Percentiles rank a stretch among this genome's conserved stretches.
Evolutionary conservation across 2,797 vertebrate species (phyloP).

Genomic region (Adrianichthys oophorus): DNA sequence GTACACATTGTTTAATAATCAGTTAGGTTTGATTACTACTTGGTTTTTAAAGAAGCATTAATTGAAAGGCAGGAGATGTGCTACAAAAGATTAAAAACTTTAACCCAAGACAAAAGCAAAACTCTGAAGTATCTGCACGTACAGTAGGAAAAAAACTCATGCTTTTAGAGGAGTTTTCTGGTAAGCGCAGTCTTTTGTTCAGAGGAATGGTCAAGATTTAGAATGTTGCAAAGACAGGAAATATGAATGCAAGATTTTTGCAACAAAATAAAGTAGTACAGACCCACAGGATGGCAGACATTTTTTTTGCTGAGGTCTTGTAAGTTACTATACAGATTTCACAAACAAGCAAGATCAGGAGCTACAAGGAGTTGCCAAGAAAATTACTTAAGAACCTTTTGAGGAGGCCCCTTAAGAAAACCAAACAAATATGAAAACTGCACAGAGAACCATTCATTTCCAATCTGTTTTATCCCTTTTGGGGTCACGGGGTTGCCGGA

Average conservation of each 20-base stretch:
- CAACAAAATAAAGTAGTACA: constrained; percentile 2
- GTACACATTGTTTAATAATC: too few relatives aligned
- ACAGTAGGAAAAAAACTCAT: not conserved
- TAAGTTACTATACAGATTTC: not conserved
- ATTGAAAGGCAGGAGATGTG: too few relatives aligned
- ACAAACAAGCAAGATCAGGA: not conserved
- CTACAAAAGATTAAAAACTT: not conserved
- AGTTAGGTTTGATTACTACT: too few relatives aligned
- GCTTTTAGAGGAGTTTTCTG: too few relatives aligned
- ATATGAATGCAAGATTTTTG: not conserved
- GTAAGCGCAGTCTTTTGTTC: constrained; percentile 10
- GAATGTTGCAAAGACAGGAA: too few relatives aligned
- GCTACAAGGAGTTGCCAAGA: not conserved
- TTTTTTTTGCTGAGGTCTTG: constrained; percentile 13
- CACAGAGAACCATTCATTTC: not conserved
- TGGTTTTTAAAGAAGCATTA: too few relatives aligned
- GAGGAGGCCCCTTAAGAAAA: constrained; percentile 3
- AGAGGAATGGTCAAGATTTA: too few relatives aligned
- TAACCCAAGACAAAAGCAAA: not conserved
- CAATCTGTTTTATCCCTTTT: too few relatives aligned
- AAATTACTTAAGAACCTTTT: constrained; percentile 11
- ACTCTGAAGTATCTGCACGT: not conserved
- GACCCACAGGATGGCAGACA: not conserved
- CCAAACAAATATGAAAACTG: not conserved
- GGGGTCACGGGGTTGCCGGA: too few relatives aligned